These are phyloP conservation scores for Caenorhabditis sinica DNA, from an alignment of 2,888 invertebrate species.

Conservation along the genomic window DNA sequence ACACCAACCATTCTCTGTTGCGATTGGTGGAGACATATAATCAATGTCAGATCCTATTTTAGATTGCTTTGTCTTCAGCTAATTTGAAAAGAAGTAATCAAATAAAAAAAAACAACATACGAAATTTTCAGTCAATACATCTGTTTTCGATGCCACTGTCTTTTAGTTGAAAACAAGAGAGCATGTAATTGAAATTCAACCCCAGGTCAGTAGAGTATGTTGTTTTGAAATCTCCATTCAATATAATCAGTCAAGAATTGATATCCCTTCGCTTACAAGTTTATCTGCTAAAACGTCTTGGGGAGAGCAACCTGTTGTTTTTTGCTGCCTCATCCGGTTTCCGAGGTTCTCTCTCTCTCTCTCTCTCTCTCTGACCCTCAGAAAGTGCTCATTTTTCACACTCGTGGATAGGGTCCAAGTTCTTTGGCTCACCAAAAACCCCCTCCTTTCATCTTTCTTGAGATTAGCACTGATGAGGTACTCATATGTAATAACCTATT, in stretches of 20 bases:
- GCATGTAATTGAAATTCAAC: too few relatives aligned
- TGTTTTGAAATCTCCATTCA: too few relatives aligned
- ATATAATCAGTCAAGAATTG: too few relatives aligned
- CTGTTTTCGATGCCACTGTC: not conserved
- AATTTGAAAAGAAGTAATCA: not conserved
- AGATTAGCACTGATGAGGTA: not conserved
- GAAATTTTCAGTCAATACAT: not conserved
- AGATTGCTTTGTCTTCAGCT: not conserved
- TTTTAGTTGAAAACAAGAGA: not conserved
- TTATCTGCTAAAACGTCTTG: too few relatives aligned
- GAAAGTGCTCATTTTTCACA: slow-evolving; percentile 6
- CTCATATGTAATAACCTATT: slow-evolving; percentile 19
- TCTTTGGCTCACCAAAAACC: not conserved
- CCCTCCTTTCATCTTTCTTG: not conserved
- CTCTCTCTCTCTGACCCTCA: not conserved
- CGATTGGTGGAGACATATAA: not conserved
- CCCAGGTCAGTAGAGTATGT: too few relatives aligned
- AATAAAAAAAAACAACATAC: slow-evolving; percentile 3
- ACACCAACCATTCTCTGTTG: slow-evolving; percentile 10
- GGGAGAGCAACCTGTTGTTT: not conserved
- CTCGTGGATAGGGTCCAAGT: not conserved
- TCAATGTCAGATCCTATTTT: slow-evolving; percentile 13
- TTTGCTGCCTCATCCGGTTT: not conserved
- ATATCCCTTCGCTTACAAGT: too few relatives aligned
- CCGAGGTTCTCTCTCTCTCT: not conserved